These are phyloP conservation scores for Drosophila affinis DNA, from an alignment of 2,888 invertebrate species.

Conservation along the genomic window DNA sequence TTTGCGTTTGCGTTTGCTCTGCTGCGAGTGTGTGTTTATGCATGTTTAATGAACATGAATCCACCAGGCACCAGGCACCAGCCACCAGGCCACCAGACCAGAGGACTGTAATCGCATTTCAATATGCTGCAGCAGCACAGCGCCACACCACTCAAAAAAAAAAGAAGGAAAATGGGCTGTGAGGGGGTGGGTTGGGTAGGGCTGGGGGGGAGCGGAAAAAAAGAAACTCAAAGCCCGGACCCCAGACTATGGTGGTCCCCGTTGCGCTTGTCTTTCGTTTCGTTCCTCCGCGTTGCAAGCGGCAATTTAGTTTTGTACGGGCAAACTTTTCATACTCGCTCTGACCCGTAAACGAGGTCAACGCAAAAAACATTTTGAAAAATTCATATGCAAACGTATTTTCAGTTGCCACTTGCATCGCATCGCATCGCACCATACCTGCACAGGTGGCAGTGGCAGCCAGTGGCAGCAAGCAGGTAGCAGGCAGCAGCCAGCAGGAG, in stretches of 20 bases:
- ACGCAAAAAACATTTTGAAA: conserved; percentile 74
- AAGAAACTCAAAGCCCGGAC: conserved; percentile 23
- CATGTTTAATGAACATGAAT: conserved; percentile 75
- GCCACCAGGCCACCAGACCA: conserved; percentile 46
- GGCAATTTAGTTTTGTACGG: conserved; percentile 74
- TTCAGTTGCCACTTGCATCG: conserved; percentile 57
- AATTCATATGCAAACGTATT: conserved; percentile 77
- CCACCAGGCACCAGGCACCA: conserved; percentile 24
- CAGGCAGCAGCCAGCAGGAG: conserved; percentile 8
- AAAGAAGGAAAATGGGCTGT: neutral
- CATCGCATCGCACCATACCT: conserved; percentile 25
- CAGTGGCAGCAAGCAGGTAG: conserved; percentile 21
- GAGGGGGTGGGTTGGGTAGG: neutral
- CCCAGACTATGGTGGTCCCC: conserved; percentile 37
- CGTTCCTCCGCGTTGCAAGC: conserved; percentile 37
- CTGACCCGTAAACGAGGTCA: conserved; percentile 77
- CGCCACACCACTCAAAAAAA: neutral
- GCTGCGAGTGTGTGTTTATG: conserved; percentile 60
- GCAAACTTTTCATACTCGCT: conserved; percentile 71
- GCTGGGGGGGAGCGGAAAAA: conserved; percentile 1
- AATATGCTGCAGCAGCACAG: conserved; percentile 61
- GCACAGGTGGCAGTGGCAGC: conserved; percentile 62
- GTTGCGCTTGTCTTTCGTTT: conserved; percentile 18
- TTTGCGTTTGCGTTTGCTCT: conserved; percentile 22
- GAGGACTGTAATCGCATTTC: conserved; percentile 71